phyloP scores from a whole-genome alignment of 2,113 vertebrate genomes.

The Lampris megalopsis region DNA sequence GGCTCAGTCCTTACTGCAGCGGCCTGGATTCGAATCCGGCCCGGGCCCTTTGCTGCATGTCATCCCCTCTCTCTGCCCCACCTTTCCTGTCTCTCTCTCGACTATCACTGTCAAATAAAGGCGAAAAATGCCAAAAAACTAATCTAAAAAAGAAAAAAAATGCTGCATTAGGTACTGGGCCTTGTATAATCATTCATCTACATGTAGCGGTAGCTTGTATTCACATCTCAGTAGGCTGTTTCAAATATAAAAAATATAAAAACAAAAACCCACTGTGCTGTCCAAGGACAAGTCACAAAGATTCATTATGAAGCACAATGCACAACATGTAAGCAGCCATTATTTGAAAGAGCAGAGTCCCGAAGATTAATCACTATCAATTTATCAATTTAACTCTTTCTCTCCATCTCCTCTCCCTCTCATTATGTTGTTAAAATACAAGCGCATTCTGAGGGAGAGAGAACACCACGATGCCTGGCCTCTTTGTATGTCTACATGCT shows the following conservation, averaged over 20 bases:
- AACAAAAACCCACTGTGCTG: slow-evolving; percentile 4
- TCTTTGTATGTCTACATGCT: slow-evolving; percentile 17
- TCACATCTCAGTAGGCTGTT: slow-evolving; percentile 40
- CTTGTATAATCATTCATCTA: slow-evolving; percentile 9
- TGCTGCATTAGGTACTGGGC: neutral
- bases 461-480: slow-evolving; percentile 48
- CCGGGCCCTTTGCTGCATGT: too few species aligned
- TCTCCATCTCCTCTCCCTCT: slow-evolving; percentile 62
- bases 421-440: slow-evolving; percentile 40
- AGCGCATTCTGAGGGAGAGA: slow-evolving; percentile 45
- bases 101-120: too few species aligned
- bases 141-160: too few species aligned
- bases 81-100: too few species aligned
- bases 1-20: too few species aligned
- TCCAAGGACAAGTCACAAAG: slow-evolving; percentile 9
- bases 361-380: slow-evolving; percentile 19
- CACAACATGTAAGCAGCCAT: slow-evolving; percentile 18
- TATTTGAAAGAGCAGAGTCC: slow-evolving; percentile 8
- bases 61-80: too few species aligned
- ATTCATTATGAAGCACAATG: slow-evolving; percentile 14
- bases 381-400: slow-evolving; percentile 50
- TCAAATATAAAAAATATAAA: slow-evolving; percentile 8
- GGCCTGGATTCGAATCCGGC: too few species aligned
- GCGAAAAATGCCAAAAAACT: too few species aligned
- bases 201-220: slow-evolving; percentile 16